phyloP scores from a whole-genome alignment of 2,797 vertebrate species.

The Bradypus variegatus region DNA sequence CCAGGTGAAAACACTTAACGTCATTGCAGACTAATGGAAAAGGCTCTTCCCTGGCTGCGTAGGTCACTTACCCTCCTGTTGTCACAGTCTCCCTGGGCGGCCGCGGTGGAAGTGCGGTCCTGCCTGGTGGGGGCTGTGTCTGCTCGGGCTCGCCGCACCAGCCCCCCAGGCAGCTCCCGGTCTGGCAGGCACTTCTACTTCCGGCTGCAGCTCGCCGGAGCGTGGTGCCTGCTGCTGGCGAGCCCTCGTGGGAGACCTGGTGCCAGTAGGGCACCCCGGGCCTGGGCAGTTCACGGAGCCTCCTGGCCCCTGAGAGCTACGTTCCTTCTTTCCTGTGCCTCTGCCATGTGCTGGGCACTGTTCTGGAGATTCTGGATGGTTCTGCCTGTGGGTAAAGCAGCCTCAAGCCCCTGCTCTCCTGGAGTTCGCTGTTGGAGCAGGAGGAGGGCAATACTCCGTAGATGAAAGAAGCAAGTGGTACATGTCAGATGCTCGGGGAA shows the following conservation, averaged over 20 bases:
- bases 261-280: too few species aligned
- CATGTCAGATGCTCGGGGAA: too few species aligned
- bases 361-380: too few species aligned
- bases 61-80: not conserved
- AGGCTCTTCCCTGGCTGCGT: not conserved
- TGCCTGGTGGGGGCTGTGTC: accelerated
- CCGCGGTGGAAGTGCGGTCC: too few species aligned
- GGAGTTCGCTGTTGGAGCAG: accelerated
- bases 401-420: too few species aligned
- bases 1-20: not conserved
- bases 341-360: accelerated
- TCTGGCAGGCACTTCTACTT: not conserved
- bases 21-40: not conserved
- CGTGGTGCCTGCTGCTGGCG: accelerated
- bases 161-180: accelerated
- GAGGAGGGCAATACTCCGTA: accelerated
- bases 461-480: accelerated
- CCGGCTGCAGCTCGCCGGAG: not conserved
- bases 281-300: accelerated
- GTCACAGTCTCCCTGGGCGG: not conserved
- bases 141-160: accelerated
- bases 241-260: not conserved
- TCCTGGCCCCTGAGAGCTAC: not conserved
- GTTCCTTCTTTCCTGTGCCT: not conserved
- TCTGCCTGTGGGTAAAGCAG: too few species aligned